Base-by-base conservation (phyloP, 2,797 vertebrate species). In the Hipposideros larvatus region DNA sequence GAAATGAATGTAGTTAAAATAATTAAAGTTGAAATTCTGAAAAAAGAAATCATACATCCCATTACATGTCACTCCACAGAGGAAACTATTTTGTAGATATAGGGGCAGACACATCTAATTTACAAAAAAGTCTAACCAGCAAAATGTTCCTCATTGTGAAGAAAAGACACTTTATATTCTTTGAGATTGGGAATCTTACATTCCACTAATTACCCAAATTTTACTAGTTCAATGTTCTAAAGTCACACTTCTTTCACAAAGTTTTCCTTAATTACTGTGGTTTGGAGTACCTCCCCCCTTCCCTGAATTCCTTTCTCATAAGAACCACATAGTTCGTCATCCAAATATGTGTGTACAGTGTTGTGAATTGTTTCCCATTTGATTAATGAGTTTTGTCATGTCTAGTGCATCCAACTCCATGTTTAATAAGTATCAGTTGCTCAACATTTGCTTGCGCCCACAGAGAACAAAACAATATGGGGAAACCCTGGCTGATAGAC, bases 351-450 rank as follows among this genome's bases (percentile, higher is more conserved):
- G 65, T 88, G 43, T 87, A 73, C 26, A 78, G 26, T 71, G 41
- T 43, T 84, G 37, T 85, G 57, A 84, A 89, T 94, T 87, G 2
- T 94, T 91, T 84, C 46, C 70, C 41, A 59, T 79, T 88, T 84
- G 73, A 66, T 34, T 70, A 31, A 71, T 80, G 77, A 65, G 21
- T 71, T 57, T 84, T 55, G 24, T 73, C 51, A 70, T 19, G 18
- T 77, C 55, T 57, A 63, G 43, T 19, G 51, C 10, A 57, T 55
- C 63, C 61, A 94, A 55, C 19, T 82, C 53, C 46, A 37, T 96
- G 63, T 83, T 57, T 94, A 46, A 28, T 84, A 51, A 77, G 31
- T 65, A 21, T 31, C 41, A 59, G n/a, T 88, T 91, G 78, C 55
- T 87, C 46, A 91, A 9, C 37, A 57, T 83, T 88, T 78, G 37